Evolutionary conservation across 2,797 vertebrate species (phyloP), one percentile per base, ranked within the genome.

Genomic region (Neosalanx taihuensis): DNA sequence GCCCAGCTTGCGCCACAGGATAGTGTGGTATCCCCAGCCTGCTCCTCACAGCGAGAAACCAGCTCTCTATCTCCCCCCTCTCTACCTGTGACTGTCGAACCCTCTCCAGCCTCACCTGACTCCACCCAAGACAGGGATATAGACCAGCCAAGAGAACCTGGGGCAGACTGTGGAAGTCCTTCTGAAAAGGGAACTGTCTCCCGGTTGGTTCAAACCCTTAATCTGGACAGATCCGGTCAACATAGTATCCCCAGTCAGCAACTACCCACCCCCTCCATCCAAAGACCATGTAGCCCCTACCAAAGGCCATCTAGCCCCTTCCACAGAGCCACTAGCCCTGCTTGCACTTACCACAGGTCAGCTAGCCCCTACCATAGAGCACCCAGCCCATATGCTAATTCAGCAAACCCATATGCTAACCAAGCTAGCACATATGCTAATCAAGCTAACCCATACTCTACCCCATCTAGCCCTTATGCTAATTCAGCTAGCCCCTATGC

Each of bases 381-480:
- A n/a, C 4, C 51, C 18, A 53, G 51, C 51, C 51, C 51, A n/a
- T 53, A 53, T 53, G 51, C 51, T 53, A 53, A 53, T n/a, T 5
- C 51, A 18, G 51, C 51, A 5, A 53, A 0, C 18, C 51, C 51
- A 17, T 53, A 53, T n/a, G 51, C 51, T 53, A 53, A 6, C 51
- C 51, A 17, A 53, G 51, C 51, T 53, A 53, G 51, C 51, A 17
- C 51, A n/a, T 53, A 53, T n/a, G 51, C 51, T 53, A 53, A 53
- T n/a, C 51, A 17, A 53, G 17, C 51, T 5, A 65, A 56, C 58
- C 72, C 72, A 10, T 82, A 82, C 68, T 75, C 88, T 5, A 69
- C 90, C 29, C 87, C 91, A 0, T 86, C 89, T 0, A 92, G 46
- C 30, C 92, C 33, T 84, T 92, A 69, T 82, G 31, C 56, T 37